These are phyloP conservation scores for Ecdyonurus torrentis DNA, from an alignment of 2,888 invertebrate species.

Conservation along the genomic window DNA sequence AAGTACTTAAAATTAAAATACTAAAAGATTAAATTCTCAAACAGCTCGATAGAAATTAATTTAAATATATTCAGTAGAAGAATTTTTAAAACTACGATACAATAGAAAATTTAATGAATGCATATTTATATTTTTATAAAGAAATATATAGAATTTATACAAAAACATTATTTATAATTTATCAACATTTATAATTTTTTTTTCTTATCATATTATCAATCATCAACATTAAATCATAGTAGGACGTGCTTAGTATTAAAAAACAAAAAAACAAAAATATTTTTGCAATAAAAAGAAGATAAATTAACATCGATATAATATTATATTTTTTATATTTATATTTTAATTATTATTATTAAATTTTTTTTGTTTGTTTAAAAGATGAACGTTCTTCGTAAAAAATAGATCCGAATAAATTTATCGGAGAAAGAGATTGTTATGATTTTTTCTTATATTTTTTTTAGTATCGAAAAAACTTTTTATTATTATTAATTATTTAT, in stretches of 20 bases:
- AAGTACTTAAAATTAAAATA: too few relatives aligned
- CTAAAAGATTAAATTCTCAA: too few relatives aligned
- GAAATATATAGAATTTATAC: too few relatives aligned
- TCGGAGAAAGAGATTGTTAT: neutral
- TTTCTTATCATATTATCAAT: neutral
- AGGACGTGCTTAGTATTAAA: neutral
- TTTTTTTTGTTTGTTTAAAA: neutral
- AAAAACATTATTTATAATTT: too few relatives aligned
- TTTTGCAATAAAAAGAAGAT: neutral
- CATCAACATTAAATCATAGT: neutral
- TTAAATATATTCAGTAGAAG: too few relatives aligned
- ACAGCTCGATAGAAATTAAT: too few relatives aligned
- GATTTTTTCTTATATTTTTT: neutral
- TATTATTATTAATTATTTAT: neutral
- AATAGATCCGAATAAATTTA: neutral
- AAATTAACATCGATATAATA: neutral
- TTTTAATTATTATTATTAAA: too few relatives aligned
- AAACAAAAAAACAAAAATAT: neutral
- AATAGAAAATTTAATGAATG: too few relatives aligned
- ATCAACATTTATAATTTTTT: too few relatives aligned
- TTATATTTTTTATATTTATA: too few relatives aligned
- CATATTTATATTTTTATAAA: too few relatives aligned
- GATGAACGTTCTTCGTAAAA: neutral
- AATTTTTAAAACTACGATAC: too few relatives aligned
- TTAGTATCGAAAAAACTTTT: neutral